phyloP scores from a whole-genome alignment of 2,888 invertebrate species.

The Diplazon laetatorius region DNA sequence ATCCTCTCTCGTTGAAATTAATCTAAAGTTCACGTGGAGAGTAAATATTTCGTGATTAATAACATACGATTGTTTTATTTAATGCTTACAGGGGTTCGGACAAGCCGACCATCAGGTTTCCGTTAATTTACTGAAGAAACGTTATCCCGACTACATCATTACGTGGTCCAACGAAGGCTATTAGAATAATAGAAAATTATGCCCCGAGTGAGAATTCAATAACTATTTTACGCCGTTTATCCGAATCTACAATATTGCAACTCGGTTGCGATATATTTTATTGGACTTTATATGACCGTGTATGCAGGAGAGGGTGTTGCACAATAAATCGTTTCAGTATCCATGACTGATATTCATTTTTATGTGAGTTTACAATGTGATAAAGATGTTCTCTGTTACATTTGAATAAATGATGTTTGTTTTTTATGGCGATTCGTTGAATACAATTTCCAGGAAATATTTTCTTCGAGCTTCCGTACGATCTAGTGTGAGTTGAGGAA shows the following conservation, averaged over 20 bases:
- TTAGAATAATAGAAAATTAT: slow-evolving; percentile 54
- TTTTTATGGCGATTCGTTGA: no score
- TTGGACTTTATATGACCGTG: neutral
- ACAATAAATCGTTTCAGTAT: neutral
- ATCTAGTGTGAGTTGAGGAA: no score
- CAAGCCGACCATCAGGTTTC: slow-evolving; percentile 93
- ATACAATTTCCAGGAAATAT: no score
- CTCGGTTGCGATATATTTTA: neutral
- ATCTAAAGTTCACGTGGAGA: neutral
- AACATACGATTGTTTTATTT: slow-evolving; percentile 13
- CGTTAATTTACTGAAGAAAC: slow-evolving; percentile 89
- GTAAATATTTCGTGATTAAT: no score
- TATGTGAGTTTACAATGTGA: slow-evolving; percentile 1
- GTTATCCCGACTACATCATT: slow-evolving; percentile 90
- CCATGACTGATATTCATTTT: neutral
- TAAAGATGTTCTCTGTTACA: slow-evolving; percentile 7
- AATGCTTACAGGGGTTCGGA: slow-evolving; percentile 89
- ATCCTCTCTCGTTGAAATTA: slow-evolving; percentile 1
- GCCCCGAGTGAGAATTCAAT: neutral
- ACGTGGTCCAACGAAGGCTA: slow-evolving; percentile 94
- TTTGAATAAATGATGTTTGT: no score
- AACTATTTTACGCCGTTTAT: neutral
- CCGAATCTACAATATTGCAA: neutral
- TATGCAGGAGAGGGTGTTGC: neutral
- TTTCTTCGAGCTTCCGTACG: no score